Percentiles rank a stretch among this genome's conserved stretches.
Conservation (phyloP, 2,797 vertebrate species). For the Neosilurus hyrtlii region DNA sequence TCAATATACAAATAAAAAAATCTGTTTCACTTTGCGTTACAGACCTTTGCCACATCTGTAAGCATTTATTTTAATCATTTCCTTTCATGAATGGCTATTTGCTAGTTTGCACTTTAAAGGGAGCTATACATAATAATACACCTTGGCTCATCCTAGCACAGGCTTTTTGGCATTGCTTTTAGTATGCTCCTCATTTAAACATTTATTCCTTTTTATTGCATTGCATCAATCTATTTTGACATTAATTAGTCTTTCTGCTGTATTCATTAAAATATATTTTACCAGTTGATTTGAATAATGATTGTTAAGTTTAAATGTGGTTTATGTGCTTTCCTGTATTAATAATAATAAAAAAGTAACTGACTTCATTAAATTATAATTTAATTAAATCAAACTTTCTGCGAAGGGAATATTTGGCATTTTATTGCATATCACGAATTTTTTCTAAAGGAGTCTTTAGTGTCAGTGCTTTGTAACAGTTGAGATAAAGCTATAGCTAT, state of each 20-base stretch:
- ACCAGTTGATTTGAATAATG: background rate
- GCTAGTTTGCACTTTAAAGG: conserved; percentile 16
- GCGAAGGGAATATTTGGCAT: background rate
- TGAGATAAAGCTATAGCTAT: background rate
- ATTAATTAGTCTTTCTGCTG: background rate
- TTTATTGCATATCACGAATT: background rate
- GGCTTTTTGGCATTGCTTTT: background rate
- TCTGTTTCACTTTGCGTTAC: background rate
- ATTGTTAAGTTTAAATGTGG: background rate
- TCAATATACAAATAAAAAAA: background rate
- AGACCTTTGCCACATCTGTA: background rate
- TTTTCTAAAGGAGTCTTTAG: background rate
- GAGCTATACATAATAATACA: background rate
- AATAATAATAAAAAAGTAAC: conserved; percentile 4
- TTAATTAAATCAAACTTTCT: background rate
- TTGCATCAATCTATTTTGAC: background rate
- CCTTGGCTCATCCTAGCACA: background rate
- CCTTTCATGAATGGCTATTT: background rate
- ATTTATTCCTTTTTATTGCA: background rate
- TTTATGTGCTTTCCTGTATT: conserved; percentile 2
- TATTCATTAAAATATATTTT: background rate
- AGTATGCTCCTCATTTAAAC: background rate
- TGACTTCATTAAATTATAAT: background rate
- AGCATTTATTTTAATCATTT: background rate
- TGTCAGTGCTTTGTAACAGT: background rate